Base-by-base conservation (phyloP, 1,140 invertebrate species). In the Drosophila melanica region DNA sequence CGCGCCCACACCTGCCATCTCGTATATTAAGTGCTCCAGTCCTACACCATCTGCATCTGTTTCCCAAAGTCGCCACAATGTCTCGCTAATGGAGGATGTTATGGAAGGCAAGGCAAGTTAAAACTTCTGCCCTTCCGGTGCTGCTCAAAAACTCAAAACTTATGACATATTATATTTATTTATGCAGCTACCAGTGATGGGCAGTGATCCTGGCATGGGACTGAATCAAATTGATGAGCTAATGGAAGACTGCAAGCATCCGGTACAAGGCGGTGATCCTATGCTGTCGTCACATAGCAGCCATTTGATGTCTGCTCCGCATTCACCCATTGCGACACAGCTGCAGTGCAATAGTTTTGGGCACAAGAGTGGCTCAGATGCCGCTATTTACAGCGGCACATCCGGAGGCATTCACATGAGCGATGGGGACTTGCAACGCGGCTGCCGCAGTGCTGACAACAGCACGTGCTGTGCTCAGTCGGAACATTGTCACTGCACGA, bases 221-320 rank as follows among this genome's bases (percentile, higher is more conserved):
- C 93, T 96, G 69, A 94, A 95, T 66, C 95, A 95, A 68, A 94
- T 96, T 67, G 95, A 96, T 75, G 96, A 97, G 92, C 93, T 96
- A 57, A 96, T 97, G 95, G 96, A 96, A 76, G 96, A 97, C 79
- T 89, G 77, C 35, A 96, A 97, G 80, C 94, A 95, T 12, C 93
- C 95, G 0, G 84, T 95, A 2, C 94, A 94, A 65, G 92, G 93
- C 65, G 94, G 95, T 41, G 95, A 96, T 87, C 95, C 95, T 12
- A 96, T 92, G 90, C 45, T 92, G 6, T 92, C 90, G 11, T 78
- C 82, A 12, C 82, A 90, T 47, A 73, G 74, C 44, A 86, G 79
- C 60, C 79, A 92, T 23, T 54, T 92, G 93, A 79, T 95, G 7
- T 94, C 94, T 12, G 94, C 94, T 16, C 93, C 93, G 7, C 93